phyloP scores from a whole-genome alignment of 2,888 invertebrate genomes.

The Aradus depressus region DNA sequence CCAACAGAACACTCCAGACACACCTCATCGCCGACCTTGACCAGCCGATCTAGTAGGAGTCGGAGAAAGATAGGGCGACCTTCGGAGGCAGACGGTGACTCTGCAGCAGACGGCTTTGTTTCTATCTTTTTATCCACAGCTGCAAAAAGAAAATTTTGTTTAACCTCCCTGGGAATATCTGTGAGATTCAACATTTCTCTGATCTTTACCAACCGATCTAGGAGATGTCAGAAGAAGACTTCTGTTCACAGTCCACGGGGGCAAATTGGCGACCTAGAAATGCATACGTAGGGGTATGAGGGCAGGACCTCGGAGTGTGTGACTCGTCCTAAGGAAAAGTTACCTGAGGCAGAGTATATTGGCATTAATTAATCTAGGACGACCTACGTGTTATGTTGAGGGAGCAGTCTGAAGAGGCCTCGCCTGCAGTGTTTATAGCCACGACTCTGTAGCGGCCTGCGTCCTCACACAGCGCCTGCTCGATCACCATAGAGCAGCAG shows the following conservation, averaged over 20 bases:
- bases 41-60: constrained; percentile 56
- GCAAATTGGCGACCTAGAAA: too few species aligned
- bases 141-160: constrained; percentile 9
- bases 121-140: constrained; percentile 23
- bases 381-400: constrained; percentile 46
- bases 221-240: too few species aligned
- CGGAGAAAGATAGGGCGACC: constrained; percentile 54
- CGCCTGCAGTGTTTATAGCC: constrained; percentile 74
- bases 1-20: constrained; percentile 54
- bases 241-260: too few species aligned
- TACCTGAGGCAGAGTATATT: too few species aligned
- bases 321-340: too few species aligned
- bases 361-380: too few species aligned
- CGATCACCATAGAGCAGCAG: constrained; percentile 58
- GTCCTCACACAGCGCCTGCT: constrained; percentile 62
- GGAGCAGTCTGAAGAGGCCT: constrained; percentile 58
- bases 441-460: constrained; percentile 67
- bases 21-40: constrained; percentile 58
- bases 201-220: too few species aligned
- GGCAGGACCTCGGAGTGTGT: too few species aligned
- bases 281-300: too few species aligned
- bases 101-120: constrained; percentile 1
- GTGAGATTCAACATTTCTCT: too few species aligned
- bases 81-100: constrained; percentile 33
- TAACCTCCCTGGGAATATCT: too few species aligned